phyloP scores from a whole-genome alignment of 2,888 invertebrate species.

The Cancer borealis region DNA sequence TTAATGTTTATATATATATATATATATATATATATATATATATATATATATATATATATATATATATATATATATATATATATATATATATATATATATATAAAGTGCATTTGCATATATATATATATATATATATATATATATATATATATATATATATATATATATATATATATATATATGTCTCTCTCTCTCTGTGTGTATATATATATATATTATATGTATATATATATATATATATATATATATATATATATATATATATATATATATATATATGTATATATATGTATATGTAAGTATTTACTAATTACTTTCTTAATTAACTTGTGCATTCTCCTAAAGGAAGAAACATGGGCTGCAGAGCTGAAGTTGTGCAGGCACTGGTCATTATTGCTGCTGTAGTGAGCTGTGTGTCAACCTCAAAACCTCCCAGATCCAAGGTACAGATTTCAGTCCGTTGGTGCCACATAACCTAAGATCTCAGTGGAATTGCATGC shows the following conservation, averaged over 20 bases:
- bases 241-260: conserved; percentile 20
- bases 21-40: too few species aligned
- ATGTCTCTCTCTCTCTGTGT: too few species aligned
- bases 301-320: neutral
- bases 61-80: too few species aligned
- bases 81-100: neutral
- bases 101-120: neutral
- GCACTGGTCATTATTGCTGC: neutral
- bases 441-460: neutral
- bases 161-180: neutral
- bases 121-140: neutral
- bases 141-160: conserved; percentile 20
- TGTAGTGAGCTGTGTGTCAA: neutral
- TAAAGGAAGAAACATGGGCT: neutral
- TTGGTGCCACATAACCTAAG: neutral
- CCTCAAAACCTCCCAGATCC: conserved; percentile 48
- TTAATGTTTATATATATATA: too few species aligned
- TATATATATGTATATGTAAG: neutral
- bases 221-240: conserved; percentile 4
- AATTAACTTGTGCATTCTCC: neutral
- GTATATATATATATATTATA: neutral
- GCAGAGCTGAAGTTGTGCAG: neutral
- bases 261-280: neutral
- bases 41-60: too few species aligned
- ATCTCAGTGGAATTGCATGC: neutral